These are phyloP conservation scores for Battus philenor DNA, from an alignment of 1,140 invertebrate genomes.

Conservation along the genomic window DNA sequence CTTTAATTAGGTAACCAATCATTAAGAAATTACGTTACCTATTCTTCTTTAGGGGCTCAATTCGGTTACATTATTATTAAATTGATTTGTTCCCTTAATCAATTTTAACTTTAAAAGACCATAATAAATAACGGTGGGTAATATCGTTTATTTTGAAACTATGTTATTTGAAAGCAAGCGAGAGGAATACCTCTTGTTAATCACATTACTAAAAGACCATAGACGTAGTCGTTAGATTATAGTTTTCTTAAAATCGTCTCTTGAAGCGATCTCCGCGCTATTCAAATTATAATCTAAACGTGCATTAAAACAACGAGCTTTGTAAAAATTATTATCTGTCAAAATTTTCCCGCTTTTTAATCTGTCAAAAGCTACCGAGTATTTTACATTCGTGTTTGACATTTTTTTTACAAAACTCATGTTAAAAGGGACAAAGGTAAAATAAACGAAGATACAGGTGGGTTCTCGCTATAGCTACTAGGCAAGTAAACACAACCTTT, in stretches of 20 bases:
- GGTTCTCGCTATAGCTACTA: slow-evolving; percentile 72
- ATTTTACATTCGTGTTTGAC: no score
- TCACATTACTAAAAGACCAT: slow-evolving; percentile 27
- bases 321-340: slow-evolving; percentile 35
- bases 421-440: slow-evolving; percentile 50
- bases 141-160: no score
- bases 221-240: slow-evolving; percentile 19
- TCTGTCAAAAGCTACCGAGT: not conserved
- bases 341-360: slow-evolving; percentile 6
- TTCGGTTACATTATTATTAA: no score
- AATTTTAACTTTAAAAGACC: no score
- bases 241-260: slow-evolving; percentile 17
- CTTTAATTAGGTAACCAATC: no score
- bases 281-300: slow-evolving; percentile 58
- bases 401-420: slow-evolving; percentile 54
- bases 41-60: no score
- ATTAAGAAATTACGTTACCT: no score
- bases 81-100: no score
- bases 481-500: slow-evolving; percentile 67
- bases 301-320: slow-evolving; percentile 54
- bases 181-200: slow-evolving; percentile 5
- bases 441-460: slow-evolving; percentile 48
- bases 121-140: no score
- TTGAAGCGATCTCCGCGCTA: slow-evolving; percentile 42
- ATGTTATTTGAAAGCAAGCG: slow-evolving; percentile 10